A percentile compares a stretch with the other conserved stretches of the same genome.
Conservation (phyloP, 2,888 invertebrate species). For the Cheilosia vulpina region DNA sequence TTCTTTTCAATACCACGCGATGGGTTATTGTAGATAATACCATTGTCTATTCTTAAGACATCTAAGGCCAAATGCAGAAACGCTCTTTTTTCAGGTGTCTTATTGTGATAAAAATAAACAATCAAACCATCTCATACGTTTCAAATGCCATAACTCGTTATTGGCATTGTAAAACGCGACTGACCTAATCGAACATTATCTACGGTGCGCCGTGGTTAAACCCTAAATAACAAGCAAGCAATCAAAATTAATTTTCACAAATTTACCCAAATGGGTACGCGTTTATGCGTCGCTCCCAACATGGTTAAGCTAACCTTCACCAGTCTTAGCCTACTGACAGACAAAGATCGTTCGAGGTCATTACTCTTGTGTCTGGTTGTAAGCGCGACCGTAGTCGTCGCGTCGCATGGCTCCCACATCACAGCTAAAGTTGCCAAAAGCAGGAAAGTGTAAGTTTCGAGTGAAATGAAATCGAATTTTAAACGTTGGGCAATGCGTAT, state of each 20-base stretch:
- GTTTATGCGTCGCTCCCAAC: constrained; percentile 32
- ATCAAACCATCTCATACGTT: not conserved
- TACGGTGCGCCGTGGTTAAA: constrained; percentile 23
- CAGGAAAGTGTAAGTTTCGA: not conserved
- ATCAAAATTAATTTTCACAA: constrained; percentile 5
- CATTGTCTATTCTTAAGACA: no score
- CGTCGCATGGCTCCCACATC: constrained; percentile 15
- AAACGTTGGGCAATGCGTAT: constrained; percentile 36
- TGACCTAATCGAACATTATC: constrained; percentile 17
- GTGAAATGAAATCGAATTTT: constrained; percentile 36
- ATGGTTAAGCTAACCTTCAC: constrained; percentile 42
- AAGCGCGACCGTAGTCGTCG: no score
- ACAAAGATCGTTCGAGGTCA: constrained; percentile 60
- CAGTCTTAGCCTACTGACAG: constrained; percentile 20
- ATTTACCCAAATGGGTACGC: constrained; percentile 9
- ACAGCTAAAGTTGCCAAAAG: not conserved
- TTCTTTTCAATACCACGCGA: no score
- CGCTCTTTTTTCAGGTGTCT: no score
- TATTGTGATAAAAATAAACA: not conserved
- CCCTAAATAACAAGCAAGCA: constrained; percentile 19
- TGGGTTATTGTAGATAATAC: no score
- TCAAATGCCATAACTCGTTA: not conserved
- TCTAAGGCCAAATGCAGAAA: no score
- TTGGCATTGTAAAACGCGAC: constrained; percentile 7
- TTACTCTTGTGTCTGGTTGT: constrained; percentile 71